phyloP scores from a whole-genome alignment of 2,888 invertebrate genomes.

The Amphipyra tragopoginis region DNA sequence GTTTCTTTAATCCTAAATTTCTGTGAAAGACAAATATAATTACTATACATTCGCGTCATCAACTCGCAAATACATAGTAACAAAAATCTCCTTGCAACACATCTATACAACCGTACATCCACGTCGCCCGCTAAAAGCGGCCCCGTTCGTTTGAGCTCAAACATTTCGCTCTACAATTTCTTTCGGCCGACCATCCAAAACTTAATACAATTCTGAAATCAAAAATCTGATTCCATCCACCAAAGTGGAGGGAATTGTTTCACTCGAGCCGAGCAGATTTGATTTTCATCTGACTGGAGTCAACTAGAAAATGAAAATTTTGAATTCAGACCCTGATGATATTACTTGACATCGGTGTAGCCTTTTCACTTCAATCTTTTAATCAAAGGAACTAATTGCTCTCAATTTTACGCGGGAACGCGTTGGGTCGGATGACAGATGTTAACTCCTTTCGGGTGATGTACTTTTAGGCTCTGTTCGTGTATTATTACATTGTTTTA shows the following conservation, averaged over 20 bases:
- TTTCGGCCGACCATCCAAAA: constrained; percentile 63
- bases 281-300: constrained; percentile 70
- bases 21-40: too few species aligned
- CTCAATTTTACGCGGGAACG: constrained; percentile 47
- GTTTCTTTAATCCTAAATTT: too few species aligned
- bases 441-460: constrained; percentile 26
- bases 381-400: constrained; percentile 60
- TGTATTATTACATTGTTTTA: constrained; percentile 10
- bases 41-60: too few species aligned
- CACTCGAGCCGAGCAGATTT: constrained; percentile 64
- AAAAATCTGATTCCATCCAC: constrained; percentile 70
- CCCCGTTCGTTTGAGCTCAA: constrained; percentile 51
- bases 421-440: constrained; percentile 39
- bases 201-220: constrained; percentile 75
- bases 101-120: constrained; percentile 39
- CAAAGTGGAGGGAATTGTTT: constrained; percentile 73
- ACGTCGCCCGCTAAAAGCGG: constrained; percentile 42
- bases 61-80: too few species aligned
- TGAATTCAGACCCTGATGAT: constrained; percentile 43
- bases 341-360: constrained; percentile 47
- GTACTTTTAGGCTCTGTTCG: constrained; percentile 9
- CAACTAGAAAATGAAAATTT: constrained; percentile 63
- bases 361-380: constrained; percentile 55
- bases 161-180: constrained; percentile 59
- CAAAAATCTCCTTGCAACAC: not conserved